Evolutionary conservation across 2,888 invertebrate species (phyloP).

Genomic region (Drosophila subquinaria): DNA sequence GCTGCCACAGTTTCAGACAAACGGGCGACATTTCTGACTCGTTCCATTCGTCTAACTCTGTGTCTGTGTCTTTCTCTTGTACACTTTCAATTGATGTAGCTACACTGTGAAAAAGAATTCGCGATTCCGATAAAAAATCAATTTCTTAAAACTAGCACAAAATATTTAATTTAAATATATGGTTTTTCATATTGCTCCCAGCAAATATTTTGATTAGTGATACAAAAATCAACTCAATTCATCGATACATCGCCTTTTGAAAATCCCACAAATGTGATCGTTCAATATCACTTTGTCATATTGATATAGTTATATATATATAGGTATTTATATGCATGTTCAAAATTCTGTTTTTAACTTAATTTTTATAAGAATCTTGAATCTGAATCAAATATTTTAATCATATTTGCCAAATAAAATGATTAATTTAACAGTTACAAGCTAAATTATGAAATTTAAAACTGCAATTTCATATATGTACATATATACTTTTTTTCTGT

Average conservation of each 20-base stretch:
- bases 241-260: too few relatives aligned
- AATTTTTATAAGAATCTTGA: too few relatives aligned
- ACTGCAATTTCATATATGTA: background rate
- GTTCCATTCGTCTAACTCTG: constrained; percentile 7
- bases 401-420: too few relatives aligned
- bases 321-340: too few relatives aligned
- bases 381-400: background rate
- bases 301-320: too few relatives aligned
- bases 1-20: constrained; percentile 34
- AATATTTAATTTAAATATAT: background rate
- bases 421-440: background rate
- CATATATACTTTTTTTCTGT: background rate
- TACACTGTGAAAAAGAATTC: background rate
- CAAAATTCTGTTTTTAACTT: too few relatives aligned
- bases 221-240: too few relatives aligned
- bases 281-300: too few relatives aligned
- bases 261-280: too few relatives aligned
- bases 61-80: background rate
- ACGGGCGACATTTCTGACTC: constrained; percentile 35
- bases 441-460: background rate
- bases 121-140: background rate
- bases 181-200: background rate
- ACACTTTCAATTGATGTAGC: constrained; percentile 42
- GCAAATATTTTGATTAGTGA: background rate
- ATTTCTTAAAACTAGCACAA: too few relatives aligned